Evolutionary conservation across 1,140 invertebrate species (phyloP).

Genomic region (Olivierus martensii): DNA sequence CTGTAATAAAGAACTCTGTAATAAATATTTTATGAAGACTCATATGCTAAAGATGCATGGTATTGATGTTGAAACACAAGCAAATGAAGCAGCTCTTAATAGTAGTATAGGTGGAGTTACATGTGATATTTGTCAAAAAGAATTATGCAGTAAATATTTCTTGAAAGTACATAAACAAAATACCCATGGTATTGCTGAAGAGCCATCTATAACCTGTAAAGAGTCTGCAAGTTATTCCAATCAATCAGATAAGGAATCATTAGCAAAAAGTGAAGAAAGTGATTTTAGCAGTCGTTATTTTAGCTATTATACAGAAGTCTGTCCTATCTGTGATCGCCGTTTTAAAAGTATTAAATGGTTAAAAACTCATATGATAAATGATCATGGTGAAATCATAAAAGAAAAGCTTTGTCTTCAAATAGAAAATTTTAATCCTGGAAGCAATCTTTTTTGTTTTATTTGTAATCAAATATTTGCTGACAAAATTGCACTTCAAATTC

Average conservation of each 20-base stretch:
- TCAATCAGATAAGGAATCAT: neutral
- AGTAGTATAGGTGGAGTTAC: constrained; percentile 80
- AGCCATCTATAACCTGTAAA: constrained; percentile 25
- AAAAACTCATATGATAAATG: constrained; percentile 68
- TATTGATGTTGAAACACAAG: constrained; percentile 56
- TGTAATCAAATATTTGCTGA: constrained; percentile 36
- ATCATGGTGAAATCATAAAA: constrained; percentile 56
- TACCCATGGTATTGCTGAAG: constrained; percentile 82
- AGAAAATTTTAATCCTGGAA: neutral
- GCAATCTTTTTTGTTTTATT: constrained; percentile 28
- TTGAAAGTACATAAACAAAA: constrained; percentile 93
- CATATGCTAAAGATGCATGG: constrained; percentile 99
- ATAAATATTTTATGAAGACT: constrained; percentile 99
- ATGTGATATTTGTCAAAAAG: constrained; percentile 94
- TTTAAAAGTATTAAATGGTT: constrained; percentile 81
- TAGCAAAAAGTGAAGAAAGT: constrained; percentile 4
- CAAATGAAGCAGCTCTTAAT: constrained; percentile 47
- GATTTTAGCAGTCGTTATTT: constrained; percentile 37
- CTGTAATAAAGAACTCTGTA: constrained; percentile 97
- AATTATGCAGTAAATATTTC: constrained; percentile 95
- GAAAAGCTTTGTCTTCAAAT: constrained; percentile 34
- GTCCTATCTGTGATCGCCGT: constrained; percentile 68
- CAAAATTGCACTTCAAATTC: constrained; percentile 37
- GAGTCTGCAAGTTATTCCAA: neutral
- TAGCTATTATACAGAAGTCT: constrained; percentile 58